Evolutionary conservation across 2,888 invertebrate genomes (phyloP).

Genomic region (Athripsodes cinereus): DNA sequence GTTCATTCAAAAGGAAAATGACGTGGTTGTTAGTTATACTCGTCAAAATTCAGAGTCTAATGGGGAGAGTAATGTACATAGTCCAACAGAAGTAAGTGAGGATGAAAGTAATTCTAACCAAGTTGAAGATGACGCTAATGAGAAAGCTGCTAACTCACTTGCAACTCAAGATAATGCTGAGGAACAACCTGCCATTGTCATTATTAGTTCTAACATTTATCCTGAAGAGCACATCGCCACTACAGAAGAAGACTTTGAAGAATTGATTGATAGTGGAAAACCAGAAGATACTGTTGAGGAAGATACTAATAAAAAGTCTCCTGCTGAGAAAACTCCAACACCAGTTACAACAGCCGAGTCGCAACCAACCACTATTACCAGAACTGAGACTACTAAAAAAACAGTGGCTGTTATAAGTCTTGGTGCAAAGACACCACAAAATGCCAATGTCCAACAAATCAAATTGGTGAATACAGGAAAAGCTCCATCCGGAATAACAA

Average conservation of each 20-base stretch:
- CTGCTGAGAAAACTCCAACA: slow-evolving; percentile 38
- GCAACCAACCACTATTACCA: slow-evolving; percentile 24
- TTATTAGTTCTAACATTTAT: slow-evolving; percentile 54
- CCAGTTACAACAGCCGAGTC: slow-evolving; percentile 21
- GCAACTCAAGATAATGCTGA: slow-evolving; percentile 40
- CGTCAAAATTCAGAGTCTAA: slow-evolving; percentile 30
- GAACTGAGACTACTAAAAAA: slow-evolving; percentile 49
- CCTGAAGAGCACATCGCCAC: slow-evolving; percentile 59
- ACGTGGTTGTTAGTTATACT: slow-evolving; percentile 35
- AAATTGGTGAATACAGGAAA: slow-evolving; percentile 41
- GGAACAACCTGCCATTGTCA: slow-evolving; percentile 58
- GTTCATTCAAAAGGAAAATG: slow-evolving; percentile 36
- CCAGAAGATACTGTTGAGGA: slow-evolving; percentile 46
- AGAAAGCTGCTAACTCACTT: slow-evolving; percentile 12
- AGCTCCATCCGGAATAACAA: slow-evolving; percentile 34
- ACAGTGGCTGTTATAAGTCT: slow-evolving; percentile 50
- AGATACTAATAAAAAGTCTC: slow-evolving; percentile 34
- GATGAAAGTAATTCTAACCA: slow-evolving; percentile 23
- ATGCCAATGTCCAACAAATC: slow-evolving; percentile 42
- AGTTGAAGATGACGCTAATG: slow-evolving; percentile 15
- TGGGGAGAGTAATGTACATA: slow-evolving; percentile 25
- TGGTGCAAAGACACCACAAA: slow-evolving; percentile 40
- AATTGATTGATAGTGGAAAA: slow-evolving; percentile 57
- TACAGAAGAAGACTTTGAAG: slow-evolving; percentile 61
- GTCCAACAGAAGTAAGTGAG: slow-evolving; percentile 24